Conservation (phyloP, 2,797 vertebrate genomes). For the Aselliscus stoliczkanus region DNA sequence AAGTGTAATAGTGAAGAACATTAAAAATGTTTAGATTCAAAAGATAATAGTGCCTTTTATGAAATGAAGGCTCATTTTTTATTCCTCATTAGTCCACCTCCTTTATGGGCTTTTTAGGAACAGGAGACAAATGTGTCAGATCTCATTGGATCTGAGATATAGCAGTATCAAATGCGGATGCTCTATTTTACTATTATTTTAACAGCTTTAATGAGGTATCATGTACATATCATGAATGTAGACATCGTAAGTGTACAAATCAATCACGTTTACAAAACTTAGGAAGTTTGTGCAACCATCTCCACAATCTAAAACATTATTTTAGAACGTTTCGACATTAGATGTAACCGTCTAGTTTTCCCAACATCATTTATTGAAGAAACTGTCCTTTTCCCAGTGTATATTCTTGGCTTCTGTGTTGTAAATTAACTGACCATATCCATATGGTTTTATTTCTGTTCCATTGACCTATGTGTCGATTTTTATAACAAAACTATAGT, state of each 20-base stretch:
- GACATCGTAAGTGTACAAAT: neutral
- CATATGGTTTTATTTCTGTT: neutral
- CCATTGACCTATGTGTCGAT: neutral
- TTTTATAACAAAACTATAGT: neutral
- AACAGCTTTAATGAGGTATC: neutral
- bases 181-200: neutral
- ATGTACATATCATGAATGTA: neutral
- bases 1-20: neutral
- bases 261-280: neutral
- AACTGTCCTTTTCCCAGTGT: neutral
- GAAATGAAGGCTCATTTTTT: neutral
- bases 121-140: neutral
- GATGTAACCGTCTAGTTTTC: too few species aligned
- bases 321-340: neutral
- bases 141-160: neutral
- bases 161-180: neutral
- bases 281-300: neutral
- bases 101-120: neutral
- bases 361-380: neutral
- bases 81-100: neutral
- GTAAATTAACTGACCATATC: neutral
- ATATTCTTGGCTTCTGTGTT: neutral
- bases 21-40: neutral
- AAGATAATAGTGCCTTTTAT: neutral
- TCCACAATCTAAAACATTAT: neutral